Percentiles rank a stretch among this genome's conserved stretches.
phyloP scores from a whole-genome alignment of 2,113 vertebrate genomes.

The Alosa alosa region DNA sequence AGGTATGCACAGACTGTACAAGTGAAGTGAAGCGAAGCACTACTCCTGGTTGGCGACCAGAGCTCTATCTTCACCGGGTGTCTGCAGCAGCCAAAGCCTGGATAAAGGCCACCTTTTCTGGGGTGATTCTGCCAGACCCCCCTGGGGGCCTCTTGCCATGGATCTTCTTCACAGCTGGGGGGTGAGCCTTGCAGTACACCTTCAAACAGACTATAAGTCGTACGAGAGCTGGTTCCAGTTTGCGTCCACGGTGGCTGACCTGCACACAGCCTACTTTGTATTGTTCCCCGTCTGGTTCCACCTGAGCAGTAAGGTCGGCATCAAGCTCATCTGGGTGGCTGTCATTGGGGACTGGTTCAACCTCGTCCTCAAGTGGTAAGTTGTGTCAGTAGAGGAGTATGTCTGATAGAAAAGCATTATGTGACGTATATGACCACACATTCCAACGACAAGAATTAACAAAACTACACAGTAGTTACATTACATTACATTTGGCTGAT shows the following conservation, averaged over 20 bases:
- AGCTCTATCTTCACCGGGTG: not conserved
- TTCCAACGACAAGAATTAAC: no score
- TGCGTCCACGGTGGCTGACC: slow-evolving; percentile 84
- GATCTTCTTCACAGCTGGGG: slow-evolving; percentile 82
- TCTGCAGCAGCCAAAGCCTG: not conserved
- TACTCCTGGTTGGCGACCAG: not conserved
- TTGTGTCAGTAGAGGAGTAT: slow-evolving; percentile 31
- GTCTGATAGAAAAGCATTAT: not conserved
- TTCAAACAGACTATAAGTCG: slow-evolving; percentile 77
- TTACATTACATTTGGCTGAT: no score
- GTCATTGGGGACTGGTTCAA: slow-evolving; percentile 96
- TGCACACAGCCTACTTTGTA: slow-evolving; percentile 86
- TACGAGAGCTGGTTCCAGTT: slow-evolving; percentile 83
- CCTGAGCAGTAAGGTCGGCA: slow-evolving; percentile 72
- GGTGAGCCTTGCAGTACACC: slow-evolving; percentile 71
- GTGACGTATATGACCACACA: not conserved
- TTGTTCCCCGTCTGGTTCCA: slow-evolving; percentile 95
- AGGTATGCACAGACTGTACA: slow-evolving; percentile 12
- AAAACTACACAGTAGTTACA: not conserved
- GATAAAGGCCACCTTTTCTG: slow-evolving; percentile 7
- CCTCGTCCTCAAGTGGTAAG: slow-evolving; percentile 94
- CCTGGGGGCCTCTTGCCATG: slow-evolving; percentile 63
- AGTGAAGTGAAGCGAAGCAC: slow-evolving; percentile 1
- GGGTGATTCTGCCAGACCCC: slow-evolving; percentile 46
- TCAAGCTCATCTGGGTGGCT: slow-evolving; percentile 91